phyloP scores from a whole-genome alignment of 2,888 invertebrate species.

The Hypercompe scribonia region DNA sequence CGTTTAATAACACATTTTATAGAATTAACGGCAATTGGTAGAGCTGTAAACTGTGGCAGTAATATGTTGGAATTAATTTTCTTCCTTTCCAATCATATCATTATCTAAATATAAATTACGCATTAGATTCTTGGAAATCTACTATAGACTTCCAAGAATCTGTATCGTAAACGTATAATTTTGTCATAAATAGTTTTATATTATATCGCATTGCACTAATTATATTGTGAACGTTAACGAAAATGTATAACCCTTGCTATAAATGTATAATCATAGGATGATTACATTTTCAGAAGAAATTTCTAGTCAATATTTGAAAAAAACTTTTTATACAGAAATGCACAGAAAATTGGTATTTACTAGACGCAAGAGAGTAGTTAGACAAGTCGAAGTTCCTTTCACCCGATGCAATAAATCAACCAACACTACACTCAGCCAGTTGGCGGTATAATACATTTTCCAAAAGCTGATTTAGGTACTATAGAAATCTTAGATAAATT shows the following conservation, averaged over 20 bases:
- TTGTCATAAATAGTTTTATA: not conserved
- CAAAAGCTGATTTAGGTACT: constrained; percentile 31
- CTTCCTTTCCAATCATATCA: constrained; percentile 15
- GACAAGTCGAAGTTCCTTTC: constrained; percentile 67
- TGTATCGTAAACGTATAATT: constrained; percentile 18
- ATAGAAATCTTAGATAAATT: constrained; percentile 34
- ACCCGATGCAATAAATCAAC: constrained; percentile 63
- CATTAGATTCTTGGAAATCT: constrained; percentile 3
- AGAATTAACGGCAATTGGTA: constrained; percentile 7
- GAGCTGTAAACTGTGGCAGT: constrained; percentile 12
- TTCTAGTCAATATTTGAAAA: too few species aligned
- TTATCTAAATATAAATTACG: constrained; percentile 1
- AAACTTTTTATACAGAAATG: not conserved
- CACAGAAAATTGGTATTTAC: constrained; percentile 55
- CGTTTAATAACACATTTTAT: constrained; percentile 11
- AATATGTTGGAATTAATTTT: constrained; percentile 8
- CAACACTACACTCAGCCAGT: constrained; percentile 32
- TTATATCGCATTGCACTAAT: constrained; percentile 7
- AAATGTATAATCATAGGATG: not conserved
- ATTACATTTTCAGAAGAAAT: not conserved
- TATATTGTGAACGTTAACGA: not conserved
- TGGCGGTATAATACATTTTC: constrained; percentile 44
- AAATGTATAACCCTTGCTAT: not conserved
- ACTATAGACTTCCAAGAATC: constrained; percentile 18
- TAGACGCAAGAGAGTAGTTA: constrained; percentile 57